Conservation (phyloP, 1,140 invertebrate genomes). For the Lordiphosa collinella region DNA sequence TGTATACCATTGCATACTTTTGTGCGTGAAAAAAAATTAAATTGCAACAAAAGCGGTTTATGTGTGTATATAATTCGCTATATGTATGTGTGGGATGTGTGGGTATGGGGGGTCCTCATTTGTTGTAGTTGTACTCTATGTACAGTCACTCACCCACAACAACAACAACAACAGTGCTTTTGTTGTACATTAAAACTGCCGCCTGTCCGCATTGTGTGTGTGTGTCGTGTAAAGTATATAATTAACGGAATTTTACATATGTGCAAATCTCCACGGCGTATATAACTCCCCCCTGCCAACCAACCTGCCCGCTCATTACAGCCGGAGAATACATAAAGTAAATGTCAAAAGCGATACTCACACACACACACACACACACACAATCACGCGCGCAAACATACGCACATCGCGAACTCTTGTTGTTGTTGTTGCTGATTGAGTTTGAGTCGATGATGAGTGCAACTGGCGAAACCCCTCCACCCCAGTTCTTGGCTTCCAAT, state of each 20-base stretch:
- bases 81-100: slow-evolving; percentile 1
- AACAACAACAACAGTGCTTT: slow-evolving; percentile 33
- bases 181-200: slow-evolving; percentile 74
- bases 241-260: slow-evolving; percentile 64
- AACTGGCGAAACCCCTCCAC: slow-evolving; percentile 32
- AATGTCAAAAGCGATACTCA: slow-evolving; percentile 69
- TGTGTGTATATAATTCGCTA: neutral
- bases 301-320: slow-evolving; percentile 53
- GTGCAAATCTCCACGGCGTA: slow-evolving; percentile 31
- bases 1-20: slow-evolving; percentile 40
- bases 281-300: slow-evolving; percentile 27
- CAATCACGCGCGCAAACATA: slow-evolving; percentile 10
- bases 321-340: slow-evolving; percentile 69
- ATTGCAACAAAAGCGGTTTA: slow-evolving; percentile 56
- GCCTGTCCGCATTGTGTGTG: slow-evolving; percentile 35
- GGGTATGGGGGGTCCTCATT: slow-evolving; percentile 4
- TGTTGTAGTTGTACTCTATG: slow-evolving; percentile 52
- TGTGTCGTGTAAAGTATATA: slow-evolving; percentile 66
- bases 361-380: slow-evolving; percentile 22
- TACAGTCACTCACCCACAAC: slow-evolving; percentile 47
- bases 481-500: slow-evolving; percentile 8
- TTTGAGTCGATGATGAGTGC: slow-evolving; percentile 73
- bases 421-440: slow-evolving; percentile 58
- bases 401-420: slow-evolving; percentile 26
- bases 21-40: slow-evolving; percentile 61